Evolutionary conservation across 2,113 vertebrate species (phyloP).

Genomic region (Sapayoa aenigma): DNA sequence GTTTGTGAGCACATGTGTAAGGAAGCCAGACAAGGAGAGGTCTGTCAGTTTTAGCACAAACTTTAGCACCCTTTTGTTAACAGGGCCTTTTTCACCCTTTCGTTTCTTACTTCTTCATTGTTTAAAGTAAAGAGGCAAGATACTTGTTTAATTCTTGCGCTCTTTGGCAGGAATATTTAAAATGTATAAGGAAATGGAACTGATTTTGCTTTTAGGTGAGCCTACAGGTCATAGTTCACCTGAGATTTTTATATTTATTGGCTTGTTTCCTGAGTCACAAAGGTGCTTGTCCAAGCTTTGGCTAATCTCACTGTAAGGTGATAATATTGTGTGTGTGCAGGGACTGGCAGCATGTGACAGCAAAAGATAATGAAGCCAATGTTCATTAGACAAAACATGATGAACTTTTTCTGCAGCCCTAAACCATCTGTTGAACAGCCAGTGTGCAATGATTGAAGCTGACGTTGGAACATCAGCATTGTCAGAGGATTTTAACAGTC

Average conservation of each 20-base stretch:
- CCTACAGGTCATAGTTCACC: background rate
- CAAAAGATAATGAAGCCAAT: background rate
- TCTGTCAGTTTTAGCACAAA: background rate
- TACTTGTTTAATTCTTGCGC: background rate
- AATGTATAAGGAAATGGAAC: background rate
- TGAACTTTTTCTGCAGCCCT: background rate
- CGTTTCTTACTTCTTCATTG: background rate
- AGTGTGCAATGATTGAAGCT: background rate
- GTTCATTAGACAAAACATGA: accelerated
- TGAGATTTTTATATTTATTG: background rate
- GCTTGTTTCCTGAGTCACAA: background rate
- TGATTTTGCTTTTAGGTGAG: background rate
- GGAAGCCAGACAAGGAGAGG: background rate
- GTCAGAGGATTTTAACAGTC: background rate
- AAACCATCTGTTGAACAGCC: background rate
- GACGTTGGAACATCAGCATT: background rate
- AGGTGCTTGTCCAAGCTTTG: background rate
- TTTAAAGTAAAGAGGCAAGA: background rate
- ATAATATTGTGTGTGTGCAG: background rate
- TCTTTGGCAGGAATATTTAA: background rate
- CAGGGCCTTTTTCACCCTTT: background rate
- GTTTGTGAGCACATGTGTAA: background rate
- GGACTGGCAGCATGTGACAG: background rate
- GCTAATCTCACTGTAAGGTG: background rate
- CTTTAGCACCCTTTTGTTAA: background rate